These are phyloP conservation scores for Phataginus tetradactyla DNA, from an alignment of 2,797 vertebrate genomes.

Conservation along the genomic window DNA sequence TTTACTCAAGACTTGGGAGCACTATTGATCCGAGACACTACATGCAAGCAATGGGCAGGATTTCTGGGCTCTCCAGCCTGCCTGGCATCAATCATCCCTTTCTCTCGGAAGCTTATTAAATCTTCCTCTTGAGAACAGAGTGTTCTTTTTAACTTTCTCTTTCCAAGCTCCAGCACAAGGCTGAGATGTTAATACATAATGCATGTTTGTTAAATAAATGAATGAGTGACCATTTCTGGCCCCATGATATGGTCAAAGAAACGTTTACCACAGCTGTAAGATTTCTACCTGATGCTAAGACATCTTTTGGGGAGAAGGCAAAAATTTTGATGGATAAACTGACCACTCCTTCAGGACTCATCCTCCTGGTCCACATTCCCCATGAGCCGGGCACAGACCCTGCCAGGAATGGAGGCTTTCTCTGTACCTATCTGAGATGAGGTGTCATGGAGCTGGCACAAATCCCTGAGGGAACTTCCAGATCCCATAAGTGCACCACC, in stretches of 20 bases:
- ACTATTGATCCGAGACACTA: not conserved
- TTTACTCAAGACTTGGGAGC: not conserved
- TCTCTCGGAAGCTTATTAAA: not conserved
- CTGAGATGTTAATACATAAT: not conserved
- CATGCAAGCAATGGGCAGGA: accelerated
- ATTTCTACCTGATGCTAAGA: not conserved
- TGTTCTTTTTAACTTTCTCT: not conserved
- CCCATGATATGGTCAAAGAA: not conserved
- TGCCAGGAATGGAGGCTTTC: not conserved
- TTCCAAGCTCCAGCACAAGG: not conserved
- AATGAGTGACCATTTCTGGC: not conserved
- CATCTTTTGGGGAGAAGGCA: not conserved
- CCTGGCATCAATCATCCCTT: not conserved
- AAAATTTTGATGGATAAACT: not conserved
- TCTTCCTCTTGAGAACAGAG: not conserved
- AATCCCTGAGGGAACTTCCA: not conserved
- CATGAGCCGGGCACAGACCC: not conserved
- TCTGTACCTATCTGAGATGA: not conserved
- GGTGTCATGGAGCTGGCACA: not conserved
- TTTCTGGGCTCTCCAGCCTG: not conserved
- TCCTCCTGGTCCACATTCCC: not conserved
- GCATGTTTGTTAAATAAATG: not conserved
- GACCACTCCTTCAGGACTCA: not conserved
- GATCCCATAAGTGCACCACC: not conserved
- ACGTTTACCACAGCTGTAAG: not conserved